phyloP scores from a whole-genome alignment of 1,140 invertebrate genomes.

The Drosophila azteca region DNA sequence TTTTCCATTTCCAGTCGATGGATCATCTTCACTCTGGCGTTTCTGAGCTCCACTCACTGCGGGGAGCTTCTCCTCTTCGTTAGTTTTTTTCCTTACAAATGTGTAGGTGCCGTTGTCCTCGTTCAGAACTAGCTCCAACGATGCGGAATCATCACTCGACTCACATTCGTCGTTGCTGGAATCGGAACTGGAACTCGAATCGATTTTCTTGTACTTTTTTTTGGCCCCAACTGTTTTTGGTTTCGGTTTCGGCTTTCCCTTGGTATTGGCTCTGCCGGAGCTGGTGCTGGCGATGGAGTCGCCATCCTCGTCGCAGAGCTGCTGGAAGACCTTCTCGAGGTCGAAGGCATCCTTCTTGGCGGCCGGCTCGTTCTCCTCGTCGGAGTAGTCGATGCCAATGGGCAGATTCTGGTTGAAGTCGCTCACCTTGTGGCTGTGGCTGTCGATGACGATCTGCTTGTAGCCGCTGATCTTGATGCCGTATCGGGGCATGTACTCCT shows the following conservation, averaged over 20 bases:
- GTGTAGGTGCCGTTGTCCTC: too few relatives aligned
- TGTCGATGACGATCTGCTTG: constrained; percentile 57
- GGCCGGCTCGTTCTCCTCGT: constrained; percentile 49
- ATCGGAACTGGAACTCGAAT: not conserved
- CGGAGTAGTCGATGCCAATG: constrained; percentile 53
- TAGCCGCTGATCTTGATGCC: constrained; percentile 51
- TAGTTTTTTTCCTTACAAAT: not conserved
- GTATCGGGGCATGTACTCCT: constrained; percentile 59
- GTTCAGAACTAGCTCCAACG: too few relatives aligned
- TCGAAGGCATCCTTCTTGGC: constrained; percentile 37
- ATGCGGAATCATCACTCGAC: too few relatives aligned
- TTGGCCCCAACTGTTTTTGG: too few relatives aligned
- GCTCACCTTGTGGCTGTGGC: constrained; percentile 41
- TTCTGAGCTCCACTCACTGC: not conserved
- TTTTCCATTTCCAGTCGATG: not conserved
- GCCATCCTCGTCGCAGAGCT: constrained; percentile 35
- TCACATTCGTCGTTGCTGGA: constrained; percentile 20
- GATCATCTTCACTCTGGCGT: not conserved
- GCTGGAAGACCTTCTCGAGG: constrained; percentile 58
- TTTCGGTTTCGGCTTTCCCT: constrained; percentile 1
- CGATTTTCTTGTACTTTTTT: not conserved
- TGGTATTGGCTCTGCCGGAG: constrained; percentile 2
- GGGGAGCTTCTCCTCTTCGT: not conserved
- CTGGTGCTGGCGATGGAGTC: not conserved
- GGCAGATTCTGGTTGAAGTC: constrained; percentile 65